Base-by-base conservation (phyloP, 23 tunicate species). In the Aplidium turbinatum region DNA sequence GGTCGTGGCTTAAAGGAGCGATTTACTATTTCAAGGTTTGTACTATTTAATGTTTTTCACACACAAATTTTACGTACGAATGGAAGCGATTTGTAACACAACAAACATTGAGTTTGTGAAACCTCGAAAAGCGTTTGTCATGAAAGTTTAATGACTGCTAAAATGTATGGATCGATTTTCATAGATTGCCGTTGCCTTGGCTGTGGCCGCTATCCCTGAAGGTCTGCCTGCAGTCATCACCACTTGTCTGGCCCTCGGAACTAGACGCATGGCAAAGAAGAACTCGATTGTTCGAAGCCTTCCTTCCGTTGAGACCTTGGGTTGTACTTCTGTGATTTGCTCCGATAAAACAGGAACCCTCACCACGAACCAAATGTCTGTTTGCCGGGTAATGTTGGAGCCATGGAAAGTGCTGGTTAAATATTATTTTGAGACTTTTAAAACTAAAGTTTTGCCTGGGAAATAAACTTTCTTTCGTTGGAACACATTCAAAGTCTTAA, bases 221-320 rank as follows among this genome's bases (percentile, higher is more conserved):
- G 99, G 99, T 11, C 86, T 95, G 1, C 99, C 99, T 16, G 99
- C 99, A 28, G 99, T 95, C 38, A 95, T 95, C 75, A 95, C 99
- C 21, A 95, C 99, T 13, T 95, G 99, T 56, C 65, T 95, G 63
- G 99, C 99, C 1, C 99, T 95, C 46, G 99, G 99, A 51, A 95
- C 99, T 9, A 73, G 96, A 29, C 47, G 99, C 33, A 95, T 95
- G 99, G 99, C 99, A 19, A 95, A 90, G 63, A 95, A 95, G 84
- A 95, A 95, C 92, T 94, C 99, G 34, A 95, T 95, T 50, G 99
- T 95, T 0, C 73, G 99, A 26, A 83, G 92, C 36, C 80, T 95
- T 31, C 99, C 99, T 13, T 95, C 99, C 0, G 99, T 95, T 2
- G 93, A 95, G 79, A 95, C 99, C 4, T 76, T 95, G 23, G 99